Evolutionary conservation across 1,140 invertebrate genomes (phyloP).

Genomic region (Plodia interpunctella): DNA sequence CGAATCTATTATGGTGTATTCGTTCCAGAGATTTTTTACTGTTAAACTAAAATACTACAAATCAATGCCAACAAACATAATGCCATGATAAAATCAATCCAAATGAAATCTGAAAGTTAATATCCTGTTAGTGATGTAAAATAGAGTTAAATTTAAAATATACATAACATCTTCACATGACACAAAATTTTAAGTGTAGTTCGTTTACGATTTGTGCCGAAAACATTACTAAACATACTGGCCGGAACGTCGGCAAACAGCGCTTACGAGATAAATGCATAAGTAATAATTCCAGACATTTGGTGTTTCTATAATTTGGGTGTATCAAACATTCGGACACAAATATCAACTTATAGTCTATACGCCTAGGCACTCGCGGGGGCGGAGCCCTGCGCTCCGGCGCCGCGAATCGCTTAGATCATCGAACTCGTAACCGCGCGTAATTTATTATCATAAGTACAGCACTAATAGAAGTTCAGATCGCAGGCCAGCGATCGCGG

Average conservation of each 20-base stretch:
- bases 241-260: slow-evolving; percentile 61
- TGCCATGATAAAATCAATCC: not conserved
- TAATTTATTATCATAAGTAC: slow-evolving; percentile 74
- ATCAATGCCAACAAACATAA: not conserved
- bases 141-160: slow-evolving; percentile 49
- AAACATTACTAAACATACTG: slow-evolving; percentile 45
- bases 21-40: not conserved
- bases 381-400: slow-evolving; percentile 22
- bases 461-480: slow-evolving; percentile 70
- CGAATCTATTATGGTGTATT: not conserved
- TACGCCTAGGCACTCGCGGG: slow-evolving; percentile 40
- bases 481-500: slow-evolving; percentile 56
- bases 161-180: slow-evolving; percentile 27
- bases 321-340: slow-evolving; percentile 60
- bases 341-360: slow-evolving; percentile 67
- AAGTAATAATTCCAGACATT: slow-evolving; percentile 49
- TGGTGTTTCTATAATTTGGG: slow-evolving; percentile 63
- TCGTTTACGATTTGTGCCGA: slow-evolving; percentile 30
- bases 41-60: not conserved
- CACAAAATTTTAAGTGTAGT: slow-evolving; percentile 23
- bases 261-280: slow-evolving; percentile 49
- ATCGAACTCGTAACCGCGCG: slow-evolving; percentile 52
- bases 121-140: slow-evolving; percentile 47
- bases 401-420: slow-evolving; percentile 46
- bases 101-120: slow-evolving; percentile 30